A percentile compares a stretch with the other conserved stretches of the same genome.
These are phyloP conservation scores for Crocodylus rhombifer DNA, from an alignment of 2,797 vertebrate species.

Conservation along the genomic window DNA sequence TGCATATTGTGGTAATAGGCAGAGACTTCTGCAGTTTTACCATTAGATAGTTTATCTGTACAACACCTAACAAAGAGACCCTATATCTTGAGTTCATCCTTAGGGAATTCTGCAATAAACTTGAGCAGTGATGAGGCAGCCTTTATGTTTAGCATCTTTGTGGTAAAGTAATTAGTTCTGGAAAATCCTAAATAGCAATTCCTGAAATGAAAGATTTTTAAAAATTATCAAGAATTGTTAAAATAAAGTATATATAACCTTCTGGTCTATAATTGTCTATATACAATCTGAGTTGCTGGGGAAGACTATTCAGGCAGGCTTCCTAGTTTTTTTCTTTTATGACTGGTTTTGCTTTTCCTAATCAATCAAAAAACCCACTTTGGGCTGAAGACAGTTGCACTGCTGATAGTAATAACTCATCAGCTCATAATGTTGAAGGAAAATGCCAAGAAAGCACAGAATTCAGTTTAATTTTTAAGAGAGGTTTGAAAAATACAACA, in stretches of 20 bases:
- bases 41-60: too few species aligned
- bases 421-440: too few species aligned
- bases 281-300: background rate
- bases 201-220: background rate
- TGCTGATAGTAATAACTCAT: constrained; percentile 27
- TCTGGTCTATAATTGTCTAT: constrained; percentile 1
- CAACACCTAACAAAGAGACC: too few species aligned
- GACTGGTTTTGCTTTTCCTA: constrained; percentile 30
- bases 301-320: too few species aligned
- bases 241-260: background rate
- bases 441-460: background rate
- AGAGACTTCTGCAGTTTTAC: too few species aligned
- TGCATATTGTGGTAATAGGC: too few species aligned
- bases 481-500: constrained; percentile 47
- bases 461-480: constrained; percentile 26
- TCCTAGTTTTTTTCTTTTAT: background rate
- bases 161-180: too few species aligned
- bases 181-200: background rate
- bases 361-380: background rate
- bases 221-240: constrained; percentile 2
- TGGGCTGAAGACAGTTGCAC: constrained; percentile 25
- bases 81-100: too few species aligned
- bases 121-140: too few species aligned
- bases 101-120: too few species aligned
- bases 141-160: too few species aligned